Conservation (phyloP, 2,113 vertebrate species). For the Typhlomys cinereus region DNA sequence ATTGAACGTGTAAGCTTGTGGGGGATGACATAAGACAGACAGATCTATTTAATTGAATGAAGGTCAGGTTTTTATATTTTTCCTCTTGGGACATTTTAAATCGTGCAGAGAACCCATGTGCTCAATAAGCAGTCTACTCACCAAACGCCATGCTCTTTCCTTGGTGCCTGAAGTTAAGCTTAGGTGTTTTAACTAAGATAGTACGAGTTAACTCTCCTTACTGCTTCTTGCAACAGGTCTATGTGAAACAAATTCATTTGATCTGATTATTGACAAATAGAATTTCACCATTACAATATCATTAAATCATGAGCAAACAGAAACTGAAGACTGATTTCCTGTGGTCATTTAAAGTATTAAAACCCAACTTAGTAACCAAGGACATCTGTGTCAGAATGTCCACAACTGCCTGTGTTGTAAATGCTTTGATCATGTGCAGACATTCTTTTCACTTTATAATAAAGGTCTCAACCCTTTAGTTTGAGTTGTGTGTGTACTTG, state of each 20-base stretch:
- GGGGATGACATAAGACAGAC: no score
- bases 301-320: not conserved
- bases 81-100: not conserved
- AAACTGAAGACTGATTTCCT: not conserved
- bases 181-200: not conserved
- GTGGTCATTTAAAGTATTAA: not conserved
- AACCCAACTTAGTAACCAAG: not conserved
- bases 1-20: no score
- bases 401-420: not conserved
- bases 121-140: not conserved
- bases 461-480: not conserved
- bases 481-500: not conserved
- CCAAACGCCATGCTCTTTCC: not conserved
- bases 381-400: not conserved
- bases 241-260: not conserved
- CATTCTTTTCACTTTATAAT: not conserved
- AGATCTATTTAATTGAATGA: not conserved
- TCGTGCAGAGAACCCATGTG: not conserved
- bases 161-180: not conserved
- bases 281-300: not conserved
- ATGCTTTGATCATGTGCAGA: not conserved
- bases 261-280: not conserved
- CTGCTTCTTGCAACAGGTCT: not conserved
- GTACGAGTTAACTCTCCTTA: not conserved
- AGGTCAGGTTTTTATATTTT: not conserved